Percentiles rank a stretch among this genome's conserved stretches.
phyloP scores from a whole-genome alignment of 2,797 vertebrate genomes.

The Oceanodroma leucorhoa region DNA sequence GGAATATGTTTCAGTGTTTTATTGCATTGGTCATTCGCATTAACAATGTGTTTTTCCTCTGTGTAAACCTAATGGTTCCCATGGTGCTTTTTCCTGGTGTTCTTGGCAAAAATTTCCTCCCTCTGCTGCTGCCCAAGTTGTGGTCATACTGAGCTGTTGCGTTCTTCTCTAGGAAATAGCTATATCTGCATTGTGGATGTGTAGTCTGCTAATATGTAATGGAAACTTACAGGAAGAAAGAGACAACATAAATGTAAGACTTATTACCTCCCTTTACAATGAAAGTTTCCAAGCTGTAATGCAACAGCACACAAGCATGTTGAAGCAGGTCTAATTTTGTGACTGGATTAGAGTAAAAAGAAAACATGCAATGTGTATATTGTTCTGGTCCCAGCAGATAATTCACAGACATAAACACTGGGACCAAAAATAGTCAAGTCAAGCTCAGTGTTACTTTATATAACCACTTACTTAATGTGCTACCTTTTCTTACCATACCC shows the following conservation, averaged over 20 bases:
- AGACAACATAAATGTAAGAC: not conserved
- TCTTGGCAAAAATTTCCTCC: slow-evolving; percentile 10
- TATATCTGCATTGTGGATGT: not conserved
- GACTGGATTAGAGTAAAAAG: not conserved
- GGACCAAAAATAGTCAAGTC: not conserved
- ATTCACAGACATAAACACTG: not conserved
- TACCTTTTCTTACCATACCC: not conserved
- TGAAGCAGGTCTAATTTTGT: not conserved
- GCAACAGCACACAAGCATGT: not conserved
- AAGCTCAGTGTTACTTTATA: not conserved
- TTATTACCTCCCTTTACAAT: not conserved
- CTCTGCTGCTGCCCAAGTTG: not conserved
- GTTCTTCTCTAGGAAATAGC: not conserved
- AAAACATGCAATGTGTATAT: not conserved
- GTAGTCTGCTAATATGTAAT: not conserved
- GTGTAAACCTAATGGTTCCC: not conserved
- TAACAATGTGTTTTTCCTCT: not conserved
- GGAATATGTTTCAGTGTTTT: not conserved
- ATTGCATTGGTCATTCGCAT: not conserved
- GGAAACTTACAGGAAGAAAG: not conserved
- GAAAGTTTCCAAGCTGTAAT: not conserved
- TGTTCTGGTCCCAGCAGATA: not conserved
- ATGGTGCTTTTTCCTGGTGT: not conserved
- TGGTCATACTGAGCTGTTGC: not conserved
- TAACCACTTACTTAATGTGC: not conserved